Percentiles rank a stretch among this genome's conserved stretches.
Evolutionary conservation across 2,888 invertebrate species (phyloP).

Genomic region (Platynereis dumerilii): DNA sequence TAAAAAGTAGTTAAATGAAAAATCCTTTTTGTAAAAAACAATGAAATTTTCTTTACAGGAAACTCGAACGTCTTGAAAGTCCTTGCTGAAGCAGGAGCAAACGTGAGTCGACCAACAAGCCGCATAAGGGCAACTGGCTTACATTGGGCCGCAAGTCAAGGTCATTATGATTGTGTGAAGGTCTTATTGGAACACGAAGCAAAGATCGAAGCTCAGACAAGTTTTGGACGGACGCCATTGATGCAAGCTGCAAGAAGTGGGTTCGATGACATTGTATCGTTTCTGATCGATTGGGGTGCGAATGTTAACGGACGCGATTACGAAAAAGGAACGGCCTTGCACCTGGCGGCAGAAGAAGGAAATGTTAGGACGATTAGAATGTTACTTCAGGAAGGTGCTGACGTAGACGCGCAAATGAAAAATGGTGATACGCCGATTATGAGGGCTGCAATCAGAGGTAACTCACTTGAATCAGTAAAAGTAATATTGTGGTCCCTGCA

Average conservation of each 20-base stretch:
- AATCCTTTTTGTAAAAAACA: too few species aligned
- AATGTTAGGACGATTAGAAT: constrained; percentile 37
- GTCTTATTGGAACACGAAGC: constrained; percentile 41
- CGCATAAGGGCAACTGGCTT: constrained; percentile 42
- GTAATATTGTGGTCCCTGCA: too few species aligned
- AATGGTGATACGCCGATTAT: constrained; percentile 45
- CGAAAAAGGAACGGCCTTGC: constrained; percentile 45
- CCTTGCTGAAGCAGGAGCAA: background rate
- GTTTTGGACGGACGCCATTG: constrained; percentile 46
- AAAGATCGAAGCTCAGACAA: constrained; percentile 39
- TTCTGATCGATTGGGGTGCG: background rate
- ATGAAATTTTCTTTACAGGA: too few species aligned
- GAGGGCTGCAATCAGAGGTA: constrained; percentile 42
- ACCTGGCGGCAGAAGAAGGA: constrained; percentile 46
- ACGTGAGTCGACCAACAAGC: constrained; percentile 3
- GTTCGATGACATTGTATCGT: constrained; percentile 3
- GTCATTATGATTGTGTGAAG: constrained; percentile 38
- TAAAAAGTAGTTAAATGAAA: too few species aligned
- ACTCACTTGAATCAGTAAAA: too few species aligned
- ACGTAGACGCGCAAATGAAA: constrained; percentile 40
- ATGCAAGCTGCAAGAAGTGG: constrained; percentile 38
- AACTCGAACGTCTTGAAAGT: background rate
- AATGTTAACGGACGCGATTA: constrained; percentile 13
- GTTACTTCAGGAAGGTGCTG: constrained; percentile 43
- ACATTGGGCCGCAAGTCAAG: constrained; percentile 47